Percentiles rank a stretch among this genome's conserved stretches.
phyloP scores from a whole-genome alignment of 2,113 vertebrate species.

The Setophaga coronata region DNA sequence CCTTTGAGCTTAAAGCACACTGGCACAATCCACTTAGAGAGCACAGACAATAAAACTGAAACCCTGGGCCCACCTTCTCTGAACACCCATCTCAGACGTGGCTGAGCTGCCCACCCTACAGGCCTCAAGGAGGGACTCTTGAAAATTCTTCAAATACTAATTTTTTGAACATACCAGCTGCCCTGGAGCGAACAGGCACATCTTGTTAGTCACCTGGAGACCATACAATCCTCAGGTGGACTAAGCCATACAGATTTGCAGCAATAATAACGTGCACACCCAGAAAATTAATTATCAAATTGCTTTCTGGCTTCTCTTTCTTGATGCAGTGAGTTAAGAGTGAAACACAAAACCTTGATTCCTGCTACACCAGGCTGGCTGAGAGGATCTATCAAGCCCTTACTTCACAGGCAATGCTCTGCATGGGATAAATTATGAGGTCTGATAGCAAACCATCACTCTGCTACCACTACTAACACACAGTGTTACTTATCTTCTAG shows the following conservation, averaged over 20 bases:
- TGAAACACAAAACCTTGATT: not conserved
- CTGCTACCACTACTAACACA: not conserved
- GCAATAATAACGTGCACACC: fast-evolving
- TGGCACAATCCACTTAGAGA: not conserved
- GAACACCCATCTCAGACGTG: fast-evolving
- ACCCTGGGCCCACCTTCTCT: not conserved
- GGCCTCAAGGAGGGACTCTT: not conserved
- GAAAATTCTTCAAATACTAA: not conserved
- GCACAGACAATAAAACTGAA: not conserved
- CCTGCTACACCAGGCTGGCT: not conserved
- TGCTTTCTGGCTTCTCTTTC: not conserved
- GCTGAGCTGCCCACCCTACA: fast-evolving
- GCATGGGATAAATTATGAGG: not conserved
- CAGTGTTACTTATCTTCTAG: not conserved
- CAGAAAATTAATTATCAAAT: not conserved
- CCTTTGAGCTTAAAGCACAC: not conserved
- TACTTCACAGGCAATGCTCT: fast-evolving
- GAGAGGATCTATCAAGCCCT: not conserved
- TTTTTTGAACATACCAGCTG: not conserved
- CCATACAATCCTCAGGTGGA: not conserved
- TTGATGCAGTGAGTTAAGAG: not conserved
- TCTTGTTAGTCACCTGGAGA: not conserved
- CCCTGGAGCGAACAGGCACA: not conserved
- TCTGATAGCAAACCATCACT: not conserved
- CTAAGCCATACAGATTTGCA: not conserved